These are phyloP conservation scores for Ceryle rudis DNA, from an alignment of 2,797 vertebrate species.

Conservation along the genomic window DNA sequence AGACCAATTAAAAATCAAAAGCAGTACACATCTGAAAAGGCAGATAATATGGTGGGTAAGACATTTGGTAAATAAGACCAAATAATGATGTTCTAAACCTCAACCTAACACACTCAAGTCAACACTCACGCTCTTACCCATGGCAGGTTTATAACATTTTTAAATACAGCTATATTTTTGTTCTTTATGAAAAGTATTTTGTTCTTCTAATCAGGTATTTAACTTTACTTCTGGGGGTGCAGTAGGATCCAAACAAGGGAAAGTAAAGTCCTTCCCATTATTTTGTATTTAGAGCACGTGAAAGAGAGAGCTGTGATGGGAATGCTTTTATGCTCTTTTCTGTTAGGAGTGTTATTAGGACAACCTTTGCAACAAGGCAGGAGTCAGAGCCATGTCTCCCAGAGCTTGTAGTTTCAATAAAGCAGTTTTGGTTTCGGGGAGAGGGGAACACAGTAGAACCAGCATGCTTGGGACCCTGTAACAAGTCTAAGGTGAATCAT, in stretches of 20 bases:
- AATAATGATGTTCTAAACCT: conserved; percentile 71
- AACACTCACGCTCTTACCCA: neutral
- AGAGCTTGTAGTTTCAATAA: neutral
- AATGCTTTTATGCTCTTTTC: neutral
- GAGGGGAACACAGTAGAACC: neutral
- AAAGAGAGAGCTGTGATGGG: neutral
- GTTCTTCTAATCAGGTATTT: neutral
- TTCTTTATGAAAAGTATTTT: neutral
- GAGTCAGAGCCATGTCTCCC: neutral
- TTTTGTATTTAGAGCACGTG: accelerated
- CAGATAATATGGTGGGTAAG: conserved; percentile 80
- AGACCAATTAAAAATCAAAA: conserved; percentile 78
- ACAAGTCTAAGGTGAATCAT: neutral
- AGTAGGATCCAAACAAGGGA: neutral
- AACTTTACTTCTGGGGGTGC: neutral
- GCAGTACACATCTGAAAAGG: conserved; percentile 75
- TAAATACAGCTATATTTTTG: neutral
- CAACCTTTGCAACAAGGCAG: neutral
- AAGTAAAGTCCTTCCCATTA: neutral
- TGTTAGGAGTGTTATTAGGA: neutral
- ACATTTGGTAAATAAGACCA: conserved; percentile 78
- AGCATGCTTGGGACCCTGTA: neutral
- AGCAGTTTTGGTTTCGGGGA: neutral
- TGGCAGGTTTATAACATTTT: neutral
- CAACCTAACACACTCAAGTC: conserved; percentile 19